Percentiles rank a stretch among this genome's conserved stretches.
These are phyloP conservation scores for Leucoraja ocellata DNA, from an alignment of 2,797 vertebrate genomes.

Conservation along the genomic window DNA sequence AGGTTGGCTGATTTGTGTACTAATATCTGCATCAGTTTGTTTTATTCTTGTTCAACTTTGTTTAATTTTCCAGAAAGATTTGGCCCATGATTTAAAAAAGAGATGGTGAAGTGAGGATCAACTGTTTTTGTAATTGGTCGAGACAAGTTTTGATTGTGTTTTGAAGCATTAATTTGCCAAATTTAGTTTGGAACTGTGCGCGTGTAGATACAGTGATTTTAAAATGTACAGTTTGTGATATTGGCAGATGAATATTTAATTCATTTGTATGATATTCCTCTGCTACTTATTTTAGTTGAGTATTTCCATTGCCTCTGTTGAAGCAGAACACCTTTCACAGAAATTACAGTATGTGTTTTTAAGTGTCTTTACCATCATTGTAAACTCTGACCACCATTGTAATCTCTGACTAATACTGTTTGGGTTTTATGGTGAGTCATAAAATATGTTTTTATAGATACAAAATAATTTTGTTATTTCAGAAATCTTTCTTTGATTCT, in stretches of 20 bases:
- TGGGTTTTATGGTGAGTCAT: background rate
- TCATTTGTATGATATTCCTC: background rate
- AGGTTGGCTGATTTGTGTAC: background rate
- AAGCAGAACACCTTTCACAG: background rate
- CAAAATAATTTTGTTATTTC: conserved; percentile 7
- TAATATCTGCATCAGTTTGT: background rate
- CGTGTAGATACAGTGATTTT: background rate
- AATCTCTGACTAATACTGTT: background rate
- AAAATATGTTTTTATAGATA: background rate
- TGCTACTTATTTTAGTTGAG: background rate
- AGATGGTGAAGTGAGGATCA: background rate
- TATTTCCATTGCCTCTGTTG: background rate
- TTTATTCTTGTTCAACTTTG: no score
- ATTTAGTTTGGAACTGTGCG: background rate
- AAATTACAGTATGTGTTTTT: background rate
- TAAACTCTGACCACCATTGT: background rate
- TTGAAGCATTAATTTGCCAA: conserved; percentile 27
- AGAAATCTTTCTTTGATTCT: background rate
- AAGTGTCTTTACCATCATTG: background rate
- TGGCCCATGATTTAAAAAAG: conserved; percentile 19
- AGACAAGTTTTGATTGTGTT: background rate
- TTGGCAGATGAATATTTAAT: conserved; percentile 7
- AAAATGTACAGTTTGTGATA: background rate
- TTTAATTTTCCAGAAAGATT: background rate
- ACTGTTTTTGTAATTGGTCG: background rate